These are phyloP conservation scores for Colletes gigas DNA, from an alignment of 1,140 invertebrate genomes.

Conservation along the genomic window DNA sequence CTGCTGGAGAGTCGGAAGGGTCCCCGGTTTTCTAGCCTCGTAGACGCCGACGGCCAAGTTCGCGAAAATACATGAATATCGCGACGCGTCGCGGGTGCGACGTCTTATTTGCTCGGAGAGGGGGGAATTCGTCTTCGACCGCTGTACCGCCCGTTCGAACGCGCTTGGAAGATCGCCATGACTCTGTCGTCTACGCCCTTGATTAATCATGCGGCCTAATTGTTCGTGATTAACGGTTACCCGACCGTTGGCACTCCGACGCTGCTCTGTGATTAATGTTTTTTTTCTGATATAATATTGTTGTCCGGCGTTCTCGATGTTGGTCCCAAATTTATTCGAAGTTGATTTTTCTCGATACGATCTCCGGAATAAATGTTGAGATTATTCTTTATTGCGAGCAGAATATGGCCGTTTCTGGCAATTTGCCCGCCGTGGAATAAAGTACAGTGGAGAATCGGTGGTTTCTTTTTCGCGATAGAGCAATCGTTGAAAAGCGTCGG, in stretches of 20 bases:
- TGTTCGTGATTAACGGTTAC: slow-evolving; percentile 39
- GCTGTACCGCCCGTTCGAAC: slow-evolving; percentile 14
- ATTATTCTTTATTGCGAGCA: too few relatives aligned
- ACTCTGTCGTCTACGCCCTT: slow-evolving; percentile 33
- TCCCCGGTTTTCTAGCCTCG: background rate
- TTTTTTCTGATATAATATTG: too few relatives aligned
- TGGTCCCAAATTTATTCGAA: too few relatives aligned
- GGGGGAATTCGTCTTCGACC: slow-evolving; percentile 49
- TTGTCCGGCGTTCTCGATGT: too few relatives aligned
- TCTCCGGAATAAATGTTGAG: too few relatives aligned
- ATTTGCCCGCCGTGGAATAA: too few relatives aligned
- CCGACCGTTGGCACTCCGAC: slow-evolving; percentile 20
- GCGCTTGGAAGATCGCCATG: slow-evolving; percentile 51
- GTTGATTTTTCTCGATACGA: too few relatives aligned
- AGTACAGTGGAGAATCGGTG: too few relatives aligned
- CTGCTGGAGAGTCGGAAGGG: background rate
- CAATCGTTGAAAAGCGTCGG: too few relatives aligned
- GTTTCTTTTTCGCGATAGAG: too few relatives aligned
- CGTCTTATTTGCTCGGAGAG: slow-evolving; percentile 59
- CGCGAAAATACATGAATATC: slow-evolving; percentile 34
- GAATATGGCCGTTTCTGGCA: too few relatives aligned
- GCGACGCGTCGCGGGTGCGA: slow-evolving; percentile 32
- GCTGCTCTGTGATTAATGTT: too few relatives aligned
- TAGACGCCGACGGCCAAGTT: background rate
- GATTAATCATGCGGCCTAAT: slow-evolving; percentile 49